Percentiles rank a stretch among this genome's conserved stretches.
Conservation (phyloP, 2,797 vertebrate species). For the Dipus sagitta region DNA sequence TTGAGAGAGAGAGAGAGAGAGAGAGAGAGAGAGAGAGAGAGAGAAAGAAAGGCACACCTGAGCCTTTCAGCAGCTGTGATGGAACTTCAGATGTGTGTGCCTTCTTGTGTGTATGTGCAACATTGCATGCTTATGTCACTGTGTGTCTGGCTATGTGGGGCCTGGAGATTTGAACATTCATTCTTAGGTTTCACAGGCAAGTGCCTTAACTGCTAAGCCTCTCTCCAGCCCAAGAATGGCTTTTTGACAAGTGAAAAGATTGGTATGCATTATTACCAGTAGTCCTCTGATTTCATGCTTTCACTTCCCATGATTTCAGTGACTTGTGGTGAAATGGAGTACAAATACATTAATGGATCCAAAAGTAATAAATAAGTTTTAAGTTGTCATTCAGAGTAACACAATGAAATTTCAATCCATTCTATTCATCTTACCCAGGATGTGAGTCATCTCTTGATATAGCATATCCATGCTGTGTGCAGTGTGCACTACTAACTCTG, state of each 20-base stretch:
- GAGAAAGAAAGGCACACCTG: too few relatives aligned
- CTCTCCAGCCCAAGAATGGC: too few relatives aligned
- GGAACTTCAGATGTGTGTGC: too few relatives aligned
- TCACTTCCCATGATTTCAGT: not conserved
- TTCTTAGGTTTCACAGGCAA: too few relatives aligned
- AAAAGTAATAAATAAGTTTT: not conserved
- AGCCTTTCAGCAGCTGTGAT: too few relatives aligned
- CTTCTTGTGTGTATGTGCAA: too few relatives aligned
- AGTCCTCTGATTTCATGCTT: not conserved
- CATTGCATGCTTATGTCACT: too few relatives aligned
- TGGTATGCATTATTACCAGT: not conserved
- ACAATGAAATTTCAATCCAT: not conserved
- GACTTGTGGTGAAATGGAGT: not conserved
- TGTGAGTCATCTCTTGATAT: not conserved
- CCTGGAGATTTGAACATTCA: too few relatives aligned
- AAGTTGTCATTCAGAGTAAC: not conserved
- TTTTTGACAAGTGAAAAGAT: not conserved
- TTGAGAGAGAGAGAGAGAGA: too few relatives aligned
- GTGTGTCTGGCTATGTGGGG: too few relatives aligned
- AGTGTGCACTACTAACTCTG: not conserved
- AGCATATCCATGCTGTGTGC: not conserved
- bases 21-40: too few relatives aligned
- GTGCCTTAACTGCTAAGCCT: too few relatives aligned
- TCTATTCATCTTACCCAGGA: not conserved
- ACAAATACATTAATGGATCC: not conserved